Evolutionary conservation across 2,113 vertebrate genomes (phyloP), one percentile per base, ranked within the genome.

Genomic region (Sander vitreus): DNA sequence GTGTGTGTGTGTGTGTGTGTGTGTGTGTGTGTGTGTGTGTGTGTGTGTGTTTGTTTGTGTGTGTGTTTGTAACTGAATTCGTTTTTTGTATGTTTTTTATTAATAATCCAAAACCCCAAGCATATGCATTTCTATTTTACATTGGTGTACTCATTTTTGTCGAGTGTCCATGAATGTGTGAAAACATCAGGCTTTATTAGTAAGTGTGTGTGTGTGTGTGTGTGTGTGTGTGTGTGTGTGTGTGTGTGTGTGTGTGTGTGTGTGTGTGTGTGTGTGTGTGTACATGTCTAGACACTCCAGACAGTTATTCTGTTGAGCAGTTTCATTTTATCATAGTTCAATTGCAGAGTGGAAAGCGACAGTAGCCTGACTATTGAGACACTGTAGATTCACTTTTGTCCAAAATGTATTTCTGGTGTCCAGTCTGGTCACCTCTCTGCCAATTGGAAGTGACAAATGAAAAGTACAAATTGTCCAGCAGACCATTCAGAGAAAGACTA

Each of bases 211-310:
- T 30, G 30, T 59, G 14, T 2, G 27, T 30, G 30, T 59, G 14
- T 2, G 27, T 30, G 30, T 59, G 14, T 2, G 27, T 30, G 58
- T 58, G 23, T 66, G 60, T 50, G 6, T 71, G 33, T 59, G 50
- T 77, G 55, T 76, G 58, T 68, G 18, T 62, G 9, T 53, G 13
- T 55, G 45, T 59, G 43, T 76, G 48, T 75, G 55, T 57, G 45
- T 50, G 36, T 54, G 45, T 33, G 9, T 70, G 33, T 60, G 55
- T 76, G 54, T 76, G 53, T 73, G n/a, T 68, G 18, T 45, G 18
- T 48, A 43, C 76, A 73, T 88, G 89, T 90, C 91, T 90, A 91
- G 88, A 92, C 91, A 62, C 51, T 83, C 75, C 76, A 85, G 84
- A 88, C 64, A 80, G 74, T 67, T 48, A 47, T 55, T 64, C n/a